Base-by-base conservation (phyloP, 2,888 invertebrate species). In the Mesoligia furuncula region DNA sequence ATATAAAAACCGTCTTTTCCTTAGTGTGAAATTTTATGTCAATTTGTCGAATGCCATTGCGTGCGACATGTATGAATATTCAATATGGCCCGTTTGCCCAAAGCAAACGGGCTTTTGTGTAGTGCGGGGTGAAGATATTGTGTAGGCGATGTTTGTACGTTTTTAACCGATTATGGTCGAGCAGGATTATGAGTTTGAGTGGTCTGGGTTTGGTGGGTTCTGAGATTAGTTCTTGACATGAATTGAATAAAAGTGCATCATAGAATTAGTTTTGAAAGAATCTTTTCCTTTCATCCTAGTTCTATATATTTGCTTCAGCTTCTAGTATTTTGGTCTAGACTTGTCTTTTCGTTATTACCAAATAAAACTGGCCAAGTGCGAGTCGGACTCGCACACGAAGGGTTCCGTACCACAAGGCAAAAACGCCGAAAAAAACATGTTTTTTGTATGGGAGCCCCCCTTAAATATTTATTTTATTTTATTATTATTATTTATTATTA, bases 1-100 rank as follows among this genome's bases (percentile, higher is more conserved):
- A 88, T 90, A 90, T 90, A 91, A 90, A 91, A 91, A 90, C 80
- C 83, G 70, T 86, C 80, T 88, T 87, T 90, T 86, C 81, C 85
- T 89, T 84, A 70, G 96, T 95, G 96, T 96, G 96, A 96, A 96
- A 96, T 95, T 94, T 94, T 93, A 93, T 94, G 95, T 93, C 95
- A 95, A 95, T 94, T 95, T 95, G 94, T 93, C 93, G 93, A 94
- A 94, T 94, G 90, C 92, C 92, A 89, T 90, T 88, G 90, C 90
- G 91, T 92, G 76, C 79, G 70, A 51, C 42, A 88, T 83, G 87
- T 90, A 93, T 96, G 96, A 96, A 96, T 96, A 96, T 96, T 95
- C 95, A 96, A 92, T 89, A 90, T 87, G 87, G 92, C 89, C 90
- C 91, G 93, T 91, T 92, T 89, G 88, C 82, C 86, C 84, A 84